phyloP scores from a whole-genome alignment of 92 coral and sea anemone species.

The Parazoanthus atlanticus region DNA sequence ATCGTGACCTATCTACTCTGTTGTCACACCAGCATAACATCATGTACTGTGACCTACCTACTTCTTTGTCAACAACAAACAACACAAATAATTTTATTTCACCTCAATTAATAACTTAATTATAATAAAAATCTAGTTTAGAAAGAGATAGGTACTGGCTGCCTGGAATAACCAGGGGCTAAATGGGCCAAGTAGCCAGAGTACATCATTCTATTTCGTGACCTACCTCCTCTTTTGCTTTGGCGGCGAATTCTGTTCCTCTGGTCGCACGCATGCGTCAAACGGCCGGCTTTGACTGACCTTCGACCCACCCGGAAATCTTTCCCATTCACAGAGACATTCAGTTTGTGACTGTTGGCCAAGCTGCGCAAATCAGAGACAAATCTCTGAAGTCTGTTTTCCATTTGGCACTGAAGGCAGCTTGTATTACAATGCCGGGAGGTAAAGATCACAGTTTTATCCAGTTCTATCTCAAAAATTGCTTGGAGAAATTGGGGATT shows the following conservation, averaged over 20 bases:
- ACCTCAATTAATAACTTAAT: too few species aligned
- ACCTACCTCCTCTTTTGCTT: conserved; percentile 60
- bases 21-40: not conserved
- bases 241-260: conserved; percentile 57
- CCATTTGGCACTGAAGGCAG: conserved; percentile 83
- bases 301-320: conserved; percentile 58
- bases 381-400: conserved; percentile 72
- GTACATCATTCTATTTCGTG: not conserved
- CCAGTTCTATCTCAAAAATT: conserved; percentile 73
- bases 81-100: too few species aligned
- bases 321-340: conserved; percentile 72
- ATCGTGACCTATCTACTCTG: not conserved
- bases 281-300: conserved; percentile 57
- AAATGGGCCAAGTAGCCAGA: too few species aligned
- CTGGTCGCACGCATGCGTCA: conserved; percentile 49
- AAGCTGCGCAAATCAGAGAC: conserved; percentile 71
- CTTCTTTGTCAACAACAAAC: not conserved
- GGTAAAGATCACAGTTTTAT: conserved; percentile 60
- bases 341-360: conserved; percentile 65
- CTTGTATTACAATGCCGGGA: conserved; percentile 74
- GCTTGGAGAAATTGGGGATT: conserved; percentile 49
- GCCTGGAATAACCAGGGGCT: too few species aligned
- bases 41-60: not conserved
- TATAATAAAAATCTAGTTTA: too few species aligned
- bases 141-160: too few species aligned